Evolutionary conservation across 2,113 vertebrate genomes (phyloP).

Genomic region (Ptilonorhynchus violaceus): DNA sequence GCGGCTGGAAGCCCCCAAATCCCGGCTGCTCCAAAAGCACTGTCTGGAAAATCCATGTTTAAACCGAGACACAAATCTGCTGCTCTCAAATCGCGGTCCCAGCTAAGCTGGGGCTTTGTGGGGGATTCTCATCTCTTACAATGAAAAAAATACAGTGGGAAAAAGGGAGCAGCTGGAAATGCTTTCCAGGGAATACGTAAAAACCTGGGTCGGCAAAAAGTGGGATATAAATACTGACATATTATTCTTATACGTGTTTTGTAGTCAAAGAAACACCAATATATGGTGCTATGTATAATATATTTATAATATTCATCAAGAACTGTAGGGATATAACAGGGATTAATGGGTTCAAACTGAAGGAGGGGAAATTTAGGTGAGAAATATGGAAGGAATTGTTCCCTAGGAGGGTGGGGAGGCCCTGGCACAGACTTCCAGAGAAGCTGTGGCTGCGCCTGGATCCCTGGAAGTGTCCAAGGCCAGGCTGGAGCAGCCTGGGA

Average conservation of each 20-base stretch:
- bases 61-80: neutral
- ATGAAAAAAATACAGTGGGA: neutral
- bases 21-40: neutral
- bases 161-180: neutral
- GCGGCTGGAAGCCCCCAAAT: neutral
- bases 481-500: neutral
- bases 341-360: neutral
- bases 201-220: neutral
- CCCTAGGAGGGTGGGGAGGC: neutral
- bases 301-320: neutral
- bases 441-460: neutral
- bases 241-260: fast-evolving
- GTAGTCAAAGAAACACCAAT: neutral
- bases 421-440: neutral
- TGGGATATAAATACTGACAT: fast-evolving
- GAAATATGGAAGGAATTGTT: neutral
- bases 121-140: neutral
- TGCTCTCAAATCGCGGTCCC: fast-evolving
- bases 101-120: neutral
- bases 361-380: neutral
- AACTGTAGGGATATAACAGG: neutral
- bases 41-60: neutral
- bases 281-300: neutral
- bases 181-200: neutral
- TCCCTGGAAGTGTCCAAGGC: neutral